These are phyloP conservation scores for Muscina levida DNA, from an alignment of 2,888 invertebrate species.

Conservation along the genomic window DNA sequence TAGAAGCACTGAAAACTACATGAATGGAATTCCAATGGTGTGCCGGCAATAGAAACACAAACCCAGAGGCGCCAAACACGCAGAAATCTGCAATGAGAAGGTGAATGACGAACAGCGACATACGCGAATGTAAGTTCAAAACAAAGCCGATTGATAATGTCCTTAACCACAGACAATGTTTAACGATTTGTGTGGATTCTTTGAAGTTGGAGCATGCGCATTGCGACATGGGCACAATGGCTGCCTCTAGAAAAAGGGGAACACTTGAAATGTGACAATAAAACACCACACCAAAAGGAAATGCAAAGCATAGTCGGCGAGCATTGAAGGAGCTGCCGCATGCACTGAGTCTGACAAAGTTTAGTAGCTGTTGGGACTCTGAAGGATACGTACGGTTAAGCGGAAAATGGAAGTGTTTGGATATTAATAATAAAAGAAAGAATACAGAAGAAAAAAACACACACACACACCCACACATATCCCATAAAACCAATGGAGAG, in stretches of 20 bases:
- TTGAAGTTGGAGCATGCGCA: slow-evolving; percentile 71
- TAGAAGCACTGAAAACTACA: background rate
- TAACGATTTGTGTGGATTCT: slow-evolving; percentile 25
- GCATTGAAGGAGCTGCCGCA: slow-evolving; percentile 31
- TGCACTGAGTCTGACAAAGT: slow-evolving; percentile 22
- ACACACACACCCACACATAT: background rate
- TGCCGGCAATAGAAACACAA: slow-evolving; percentile 54
- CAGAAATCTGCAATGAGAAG: slow-evolving; percentile 29
- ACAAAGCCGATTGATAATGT: slow-evolving; percentile 64
- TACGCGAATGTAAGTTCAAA: slow-evolving; percentile 51
- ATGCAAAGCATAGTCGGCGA: slow-evolving; percentile 33
- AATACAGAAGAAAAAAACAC: background rate
- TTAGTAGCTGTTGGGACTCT: slow-evolving; percentile 79
- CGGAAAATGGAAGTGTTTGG: slow-evolving; percentile 67
- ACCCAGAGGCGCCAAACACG: slow-evolving; percentile 59
- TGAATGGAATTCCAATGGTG: slow-evolving; percentile 50
- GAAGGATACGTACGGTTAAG: slow-evolving; percentile 76
- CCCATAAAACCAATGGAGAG: background rate
- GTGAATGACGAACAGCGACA: too few relatives aligned
- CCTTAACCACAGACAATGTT: slow-evolving; percentile 69
- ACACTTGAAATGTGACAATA: slow-evolving; percentile 57
- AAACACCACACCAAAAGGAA: slow-evolving; percentile 67
- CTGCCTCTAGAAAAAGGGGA: slow-evolving; percentile 65
- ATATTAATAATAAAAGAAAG: slow-evolving; percentile 37
- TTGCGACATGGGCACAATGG: slow-evolving; percentile 63